Evolutionary conservation across 1,140 invertebrate species (phyloP), one percentile per base, ranked within the genome.

Genomic region (Camponotus pennsylvanicus): DNA sequence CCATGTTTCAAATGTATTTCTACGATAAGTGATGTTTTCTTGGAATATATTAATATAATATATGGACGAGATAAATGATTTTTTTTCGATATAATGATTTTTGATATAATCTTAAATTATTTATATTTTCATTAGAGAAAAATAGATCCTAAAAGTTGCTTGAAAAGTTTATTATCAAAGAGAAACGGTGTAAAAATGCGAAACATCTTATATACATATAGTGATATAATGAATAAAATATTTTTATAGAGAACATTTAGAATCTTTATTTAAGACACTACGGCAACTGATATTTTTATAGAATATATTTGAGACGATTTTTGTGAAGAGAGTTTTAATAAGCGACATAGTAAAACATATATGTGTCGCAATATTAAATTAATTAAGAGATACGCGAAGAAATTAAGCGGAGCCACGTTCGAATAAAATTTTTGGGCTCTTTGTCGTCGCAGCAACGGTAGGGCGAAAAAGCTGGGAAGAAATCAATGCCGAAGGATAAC

Each of bases 401-500:
- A 32, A 49, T 49, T 75, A 82, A 82, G 8, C 37, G 37, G 5
- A 45, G 27, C 55, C 13, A 21, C 11, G 52, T 18, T 71, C 27
- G 55, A 73, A 40, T 32, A 18, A 82, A 83, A 73, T 83, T 82
- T 73, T 40, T 73, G 55, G 40, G 69, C 13, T 75, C 69, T 75
- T 63, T 86, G 88, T 78, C 79, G 67, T 86, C 59, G 78, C 55
- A 34, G 45, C 75, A 49, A 82, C 61, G 80, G 69, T 61, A 67
- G 49, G 49, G 59, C 79, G 77, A 76, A 85, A 76, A 82, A 80
- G 67, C 70, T 61, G 76, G 78, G 64, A 86, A 90, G 89, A 90
- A 90, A 90, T 90, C 89, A 90, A 90, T 90, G 89, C 89, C 82
- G 86, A 83, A 90, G 86, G 89, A 82, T 86, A 90, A 90, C 86